Conservation (phyloP, 1,140 invertebrate species). For the Aphaenogaster floridana region DNA sequence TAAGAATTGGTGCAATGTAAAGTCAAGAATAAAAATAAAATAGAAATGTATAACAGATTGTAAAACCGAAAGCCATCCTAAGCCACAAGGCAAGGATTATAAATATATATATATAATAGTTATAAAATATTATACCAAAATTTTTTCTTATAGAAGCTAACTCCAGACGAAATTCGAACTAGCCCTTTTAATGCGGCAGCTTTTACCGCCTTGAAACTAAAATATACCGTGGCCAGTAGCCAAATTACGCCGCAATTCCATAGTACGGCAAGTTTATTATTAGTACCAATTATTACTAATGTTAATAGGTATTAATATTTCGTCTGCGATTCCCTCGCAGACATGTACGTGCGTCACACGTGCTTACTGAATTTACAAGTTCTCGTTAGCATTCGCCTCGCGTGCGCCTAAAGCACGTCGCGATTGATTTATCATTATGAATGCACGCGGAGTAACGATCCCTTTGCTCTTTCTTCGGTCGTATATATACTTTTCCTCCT, state of each 20-base stretch:
- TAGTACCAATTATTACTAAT: constrained; percentile 11
- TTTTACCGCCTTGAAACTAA: constrained; percentile 16
- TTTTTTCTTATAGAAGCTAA: not conserved
- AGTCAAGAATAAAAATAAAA: too few relatives aligned
- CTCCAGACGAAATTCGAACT: not conserved
- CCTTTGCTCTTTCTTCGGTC: not conserved
- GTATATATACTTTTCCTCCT: not conserved
- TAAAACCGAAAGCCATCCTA: too few relatives aligned
- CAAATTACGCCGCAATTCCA: constrained; percentile 24
- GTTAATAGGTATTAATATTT: not conserved
- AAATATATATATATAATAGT: not conserved
- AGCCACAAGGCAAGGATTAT: too few relatives aligned
- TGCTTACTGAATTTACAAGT: constrained; percentile 4
- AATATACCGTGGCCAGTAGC: constrained; percentile 17
- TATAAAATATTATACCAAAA: not conserved
- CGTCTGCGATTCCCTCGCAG: not conserved
- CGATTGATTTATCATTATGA: constrained; percentile 44
- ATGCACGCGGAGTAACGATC: not conserved
- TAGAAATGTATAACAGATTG: too few relatives aligned
- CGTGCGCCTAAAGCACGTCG: constrained; percentile 36
- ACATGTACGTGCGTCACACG: not conserved
- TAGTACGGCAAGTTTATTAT: constrained; percentile 8
- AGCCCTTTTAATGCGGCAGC: not conserved
- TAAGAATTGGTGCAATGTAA: too few relatives aligned
- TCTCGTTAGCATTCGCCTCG: constrained; percentile 44